Evolutionary conservation across 1,140 invertebrate genomes (phyloP).

Genomic region (Laupala kohalensis): DNA sequence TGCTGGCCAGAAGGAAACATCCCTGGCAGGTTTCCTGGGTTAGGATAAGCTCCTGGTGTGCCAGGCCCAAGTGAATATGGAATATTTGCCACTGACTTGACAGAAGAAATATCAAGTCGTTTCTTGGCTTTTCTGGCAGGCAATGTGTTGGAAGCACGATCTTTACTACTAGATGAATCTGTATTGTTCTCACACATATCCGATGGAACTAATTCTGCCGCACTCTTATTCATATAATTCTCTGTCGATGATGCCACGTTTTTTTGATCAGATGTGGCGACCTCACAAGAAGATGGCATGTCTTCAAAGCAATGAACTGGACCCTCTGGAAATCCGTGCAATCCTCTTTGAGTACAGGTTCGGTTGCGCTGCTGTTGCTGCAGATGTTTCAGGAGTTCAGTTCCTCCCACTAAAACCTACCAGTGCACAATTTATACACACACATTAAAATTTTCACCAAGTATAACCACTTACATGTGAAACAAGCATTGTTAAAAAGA

Average conservation of each 20-base stretch:
- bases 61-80: neutral
- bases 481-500: too few relatives aligned
- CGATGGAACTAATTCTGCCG: constrained; percentile 22
- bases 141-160: constrained; percentile 33
- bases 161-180: constrained; percentile 27
- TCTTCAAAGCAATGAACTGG: constrained; percentile 2
- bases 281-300: constrained; percentile 7
- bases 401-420: neutral
- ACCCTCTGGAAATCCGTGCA: constrained; percentile 2
- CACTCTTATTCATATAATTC: constrained; percentile 29
- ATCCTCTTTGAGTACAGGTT: neutral
- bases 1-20: neutral
- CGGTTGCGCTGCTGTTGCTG: neutral
- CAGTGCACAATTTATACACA: too few relatives aligned
- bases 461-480: too few relatives aligned
- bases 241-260: constrained; percentile 13
- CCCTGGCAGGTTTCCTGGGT: neutral
- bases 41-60: neutral
- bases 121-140: constrained; percentile 37
- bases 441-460: too few relatives aligned
- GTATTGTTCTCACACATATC: constrained; percentile 21
- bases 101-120: constrained; percentile 30
- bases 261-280: neutral
- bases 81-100: constrained; percentile 22
- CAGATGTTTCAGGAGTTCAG: neutral